These are phyloP conservation scores for Prorops nasuta DNA, from an alignment of 1,140 invertebrate species.

Conservation along the genomic window DNA sequence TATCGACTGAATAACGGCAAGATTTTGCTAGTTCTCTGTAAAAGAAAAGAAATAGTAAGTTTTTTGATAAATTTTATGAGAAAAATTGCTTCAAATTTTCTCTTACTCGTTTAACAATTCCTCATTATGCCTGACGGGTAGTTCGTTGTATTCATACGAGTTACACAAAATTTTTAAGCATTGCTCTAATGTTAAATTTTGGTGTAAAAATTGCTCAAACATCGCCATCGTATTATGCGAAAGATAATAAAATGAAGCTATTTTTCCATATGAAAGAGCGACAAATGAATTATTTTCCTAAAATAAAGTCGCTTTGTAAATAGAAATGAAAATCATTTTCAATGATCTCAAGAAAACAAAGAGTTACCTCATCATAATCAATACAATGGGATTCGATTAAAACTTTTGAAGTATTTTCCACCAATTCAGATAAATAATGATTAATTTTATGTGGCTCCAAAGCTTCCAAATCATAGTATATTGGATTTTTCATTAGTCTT, in stretches of 20 bases:
- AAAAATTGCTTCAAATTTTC: not conserved
- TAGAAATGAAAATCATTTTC: slow-evolving; percentile 5
- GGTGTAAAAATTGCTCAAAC: slow-evolving; percentile 70
- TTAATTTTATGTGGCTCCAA: slow-evolving; percentile 75
- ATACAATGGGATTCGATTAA: slow-evolving; percentile 79
- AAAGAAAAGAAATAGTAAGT: too few relatives aligned
- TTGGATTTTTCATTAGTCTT: slow-evolving; percentile 89
- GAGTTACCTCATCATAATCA: slow-evolving; percentile 58
- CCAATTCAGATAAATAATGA: slow-evolving; percentile 69
- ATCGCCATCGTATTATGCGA: slow-evolving; percentile 87
- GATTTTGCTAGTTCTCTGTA: slow-evolving; percentile 77
- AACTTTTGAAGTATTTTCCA: slow-evolving; percentile 74
- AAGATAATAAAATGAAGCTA: slow-evolving; percentile 97
- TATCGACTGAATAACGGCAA: slow-evolving; percentile 73
- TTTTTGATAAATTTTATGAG: not conserved
- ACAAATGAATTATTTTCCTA: slow-evolving; percentile 70
- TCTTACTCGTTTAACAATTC: slow-evolving; percentile 87
- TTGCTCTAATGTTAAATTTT: slow-evolving; percentile 69
- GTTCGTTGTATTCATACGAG: slow-evolving; percentile 86
- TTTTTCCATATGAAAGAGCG: slow-evolving; percentile 86
- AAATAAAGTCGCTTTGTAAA: slow-evolving; percentile 18
- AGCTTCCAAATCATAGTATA: slow-evolving; percentile 84
- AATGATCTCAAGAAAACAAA: too few relatives aligned
- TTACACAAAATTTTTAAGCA: slow-evolving; percentile 80
- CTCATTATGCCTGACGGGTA: slow-evolving; percentile 98